Evolutionary conservation across 2,797 vertebrate genomes (phyloP).

Genomic region (Neomorphus geoffroyi): DNA sequence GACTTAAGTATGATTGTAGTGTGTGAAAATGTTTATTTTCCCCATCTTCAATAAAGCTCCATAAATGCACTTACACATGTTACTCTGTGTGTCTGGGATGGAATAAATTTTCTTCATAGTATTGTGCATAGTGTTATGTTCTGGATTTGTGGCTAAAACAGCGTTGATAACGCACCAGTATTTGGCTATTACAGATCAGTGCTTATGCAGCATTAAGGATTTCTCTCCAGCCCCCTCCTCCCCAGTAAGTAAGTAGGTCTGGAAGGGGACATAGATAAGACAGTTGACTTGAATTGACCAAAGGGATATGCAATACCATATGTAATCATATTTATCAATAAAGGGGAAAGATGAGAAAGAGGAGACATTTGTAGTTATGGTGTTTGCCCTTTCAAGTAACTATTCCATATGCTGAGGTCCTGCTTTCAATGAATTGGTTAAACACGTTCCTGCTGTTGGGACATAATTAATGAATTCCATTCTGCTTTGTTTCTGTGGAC

Average conservation of each 20-base stretch:
- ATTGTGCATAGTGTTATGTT: fast-evolving
- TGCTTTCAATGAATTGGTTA: neutral
- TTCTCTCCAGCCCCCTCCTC: neutral
- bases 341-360: neutral
- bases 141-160: neutral
- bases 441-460: neutral
- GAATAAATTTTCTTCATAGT: neutral
- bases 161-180: neutral
- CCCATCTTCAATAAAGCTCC: neutral
- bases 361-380: neutral
- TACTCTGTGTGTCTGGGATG: neutral
- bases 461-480: neutral
- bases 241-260: neutral
- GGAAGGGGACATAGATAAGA: neutral
- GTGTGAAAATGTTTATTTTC: neutral
- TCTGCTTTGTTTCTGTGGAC: neutral
- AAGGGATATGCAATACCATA: neutral
- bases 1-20: neutral
- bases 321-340: neutral
- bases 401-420: neutral
- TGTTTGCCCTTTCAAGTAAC: neutral
- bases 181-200: neutral
- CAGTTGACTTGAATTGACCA: fast-evolving
- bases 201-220: neutral
- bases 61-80: fast-evolving